Percentiles rank a stretch among this genome's conserved stretches.
Conservation (phyloP, 2,113 vertebrate species). For the Chlamydotis undulata region DNA sequence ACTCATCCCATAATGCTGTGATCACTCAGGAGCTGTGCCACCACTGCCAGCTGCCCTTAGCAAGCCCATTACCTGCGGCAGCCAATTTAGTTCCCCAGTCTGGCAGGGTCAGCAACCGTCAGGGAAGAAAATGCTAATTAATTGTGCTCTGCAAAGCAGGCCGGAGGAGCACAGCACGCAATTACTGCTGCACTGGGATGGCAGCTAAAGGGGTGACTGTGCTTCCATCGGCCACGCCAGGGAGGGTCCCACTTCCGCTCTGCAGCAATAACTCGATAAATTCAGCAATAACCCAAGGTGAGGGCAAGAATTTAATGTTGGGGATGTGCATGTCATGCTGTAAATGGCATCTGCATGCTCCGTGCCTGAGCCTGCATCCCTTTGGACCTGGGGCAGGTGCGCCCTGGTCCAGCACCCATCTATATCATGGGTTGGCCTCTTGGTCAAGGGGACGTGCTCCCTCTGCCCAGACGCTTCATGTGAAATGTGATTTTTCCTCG, state of each 20-base stretch:
- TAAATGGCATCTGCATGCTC: background rate
- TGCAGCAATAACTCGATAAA: rapidly evolving
- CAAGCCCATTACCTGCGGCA: background rate
- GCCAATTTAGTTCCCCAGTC: background rate
- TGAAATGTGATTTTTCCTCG: background rate
- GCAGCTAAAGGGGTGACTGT: background rate
- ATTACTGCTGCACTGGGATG: background rate
- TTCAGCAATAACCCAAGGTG: rapidly evolving
- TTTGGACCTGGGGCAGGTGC: background rate
- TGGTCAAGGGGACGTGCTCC: rapidly evolving
- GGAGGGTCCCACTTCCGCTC: background rate
- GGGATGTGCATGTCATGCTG: rapidly evolving
- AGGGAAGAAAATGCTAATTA: constrained; percentile 18
- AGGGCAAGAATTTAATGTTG: rapidly evolving
- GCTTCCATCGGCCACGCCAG: background rate
- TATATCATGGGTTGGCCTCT: background rate
- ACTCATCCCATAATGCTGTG: background rate
- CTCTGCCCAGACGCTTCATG: background rate
- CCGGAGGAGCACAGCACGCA: background rate
- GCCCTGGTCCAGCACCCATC: background rate
- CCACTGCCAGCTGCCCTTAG: background rate
- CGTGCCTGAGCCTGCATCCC: rapidly evolving
- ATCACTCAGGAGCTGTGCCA: background rate
- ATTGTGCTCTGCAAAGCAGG: constrained; percentile 1
- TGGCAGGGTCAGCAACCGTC: constrained; percentile 3